Evolutionary conservation across 2,797 vertebrate genomes (phyloP).

Genomic region (Malurus leucopterus): DNA sequence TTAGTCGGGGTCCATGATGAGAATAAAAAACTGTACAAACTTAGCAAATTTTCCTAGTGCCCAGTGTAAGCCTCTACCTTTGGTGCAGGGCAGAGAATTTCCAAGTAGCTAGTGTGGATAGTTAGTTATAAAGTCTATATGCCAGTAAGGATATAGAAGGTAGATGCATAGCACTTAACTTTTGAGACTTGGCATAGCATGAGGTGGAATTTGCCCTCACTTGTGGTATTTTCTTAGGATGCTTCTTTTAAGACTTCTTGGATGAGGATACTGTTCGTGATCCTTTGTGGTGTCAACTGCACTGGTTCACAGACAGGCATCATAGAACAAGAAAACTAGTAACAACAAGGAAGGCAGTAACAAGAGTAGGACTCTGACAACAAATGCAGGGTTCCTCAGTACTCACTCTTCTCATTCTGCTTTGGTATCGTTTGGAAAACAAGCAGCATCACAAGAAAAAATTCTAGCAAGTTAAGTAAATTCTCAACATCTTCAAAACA

Average conservation of each 20-base stretch:
- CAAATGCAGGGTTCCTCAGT: background rate
- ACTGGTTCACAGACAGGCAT: background rate
- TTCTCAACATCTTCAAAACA: background rate
- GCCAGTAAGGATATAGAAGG: background rate
- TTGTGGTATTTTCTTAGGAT: background rate
- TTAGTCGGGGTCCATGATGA: background rate
- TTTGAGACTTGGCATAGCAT: background rate
- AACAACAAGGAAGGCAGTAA: background rate
- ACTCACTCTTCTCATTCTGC: background rate
- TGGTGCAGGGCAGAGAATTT: background rate
- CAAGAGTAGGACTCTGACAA: background rate
- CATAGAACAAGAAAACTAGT: background rate
- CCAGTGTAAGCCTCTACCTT: background rate
- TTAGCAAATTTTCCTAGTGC: background rate
- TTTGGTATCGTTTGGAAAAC: background rate
- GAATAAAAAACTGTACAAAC: background rate
- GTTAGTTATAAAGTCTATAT: background rate
- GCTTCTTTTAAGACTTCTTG: background rate
- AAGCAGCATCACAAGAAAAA: background rate
- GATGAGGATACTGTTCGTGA: background rate
- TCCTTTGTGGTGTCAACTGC: background rate
- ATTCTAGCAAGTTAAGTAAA: background rate
- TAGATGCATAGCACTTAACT: background rate
- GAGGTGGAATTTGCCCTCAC: background rate
- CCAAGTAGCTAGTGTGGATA: background rate